Evolutionary conservation across 2,888 invertebrate species (phyloP).

Genomic region (Brachylomia viminalis): DNA sequence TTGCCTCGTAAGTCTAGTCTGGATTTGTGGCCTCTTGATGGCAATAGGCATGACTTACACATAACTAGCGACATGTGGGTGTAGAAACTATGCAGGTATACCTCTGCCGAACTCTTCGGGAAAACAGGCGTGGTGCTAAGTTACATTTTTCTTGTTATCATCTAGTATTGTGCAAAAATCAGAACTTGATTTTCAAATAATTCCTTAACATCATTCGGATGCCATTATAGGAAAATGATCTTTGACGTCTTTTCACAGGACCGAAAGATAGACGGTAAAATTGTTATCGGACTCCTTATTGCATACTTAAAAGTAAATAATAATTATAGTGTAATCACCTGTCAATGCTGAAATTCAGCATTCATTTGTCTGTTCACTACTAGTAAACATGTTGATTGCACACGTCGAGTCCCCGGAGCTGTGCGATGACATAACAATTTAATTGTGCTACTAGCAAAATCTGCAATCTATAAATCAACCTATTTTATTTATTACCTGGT

Average conservation of each 20-base stretch:
- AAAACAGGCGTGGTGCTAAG: neutral
- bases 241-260: neutral
- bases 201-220: neutral
- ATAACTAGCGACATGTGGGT: neutral
- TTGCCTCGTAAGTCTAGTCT: neutral
- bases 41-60: neutral
- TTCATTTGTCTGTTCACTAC: slow-evolving; percentile 5
- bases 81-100: neutral
- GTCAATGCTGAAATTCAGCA: slow-evolving; percentile 15
- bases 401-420: slow-evolving; percentile 14
- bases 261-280: neutral
- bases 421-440: slow-evolving; percentile 48
- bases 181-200: neutral
- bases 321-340: neutral
- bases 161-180: neutral
- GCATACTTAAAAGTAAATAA: neutral
- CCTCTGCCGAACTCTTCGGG: neutral
- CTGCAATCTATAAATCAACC: slow-evolving; percentile 48
- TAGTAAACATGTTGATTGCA: slow-evolving; percentile 57
- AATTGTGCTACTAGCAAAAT: slow-evolving; percentile 45
- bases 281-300: neutral
- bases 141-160: neutral
- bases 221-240: neutral
- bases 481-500: slow-evolving; percentile 56
- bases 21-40: neutral